Percentiles rank a stretch among this genome's conserved stretches.
These are phyloP conservation scores for Tanypteryx hageni DNA, from an alignment of 2,888 invertebrate genomes.

Conservation along the genomic window DNA sequence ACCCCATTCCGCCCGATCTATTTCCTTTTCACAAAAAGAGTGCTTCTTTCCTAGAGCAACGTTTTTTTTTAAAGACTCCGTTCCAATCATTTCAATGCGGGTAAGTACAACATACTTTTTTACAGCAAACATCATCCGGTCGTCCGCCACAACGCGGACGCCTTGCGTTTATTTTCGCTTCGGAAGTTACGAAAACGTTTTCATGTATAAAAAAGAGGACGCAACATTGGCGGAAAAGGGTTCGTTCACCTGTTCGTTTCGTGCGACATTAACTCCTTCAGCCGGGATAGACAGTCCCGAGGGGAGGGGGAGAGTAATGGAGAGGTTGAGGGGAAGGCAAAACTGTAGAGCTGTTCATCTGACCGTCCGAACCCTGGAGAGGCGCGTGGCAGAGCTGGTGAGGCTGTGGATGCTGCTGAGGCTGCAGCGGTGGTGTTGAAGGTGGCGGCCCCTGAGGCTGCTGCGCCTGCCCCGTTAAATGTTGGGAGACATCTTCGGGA, in stretches of 20 bases:
- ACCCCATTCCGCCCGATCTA: slow-evolving; percentile 1
- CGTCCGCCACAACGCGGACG: background rate
- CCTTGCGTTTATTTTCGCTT: background rate
- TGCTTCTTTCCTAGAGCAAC: too few species aligned
- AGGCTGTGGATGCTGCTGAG: background rate
- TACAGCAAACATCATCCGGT: background rate
- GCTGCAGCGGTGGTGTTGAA: background rate
- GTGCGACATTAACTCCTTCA: slow-evolving; percentile 16
- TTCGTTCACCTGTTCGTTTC: slow-evolving; percentile 46
- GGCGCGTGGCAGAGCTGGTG: slow-evolving; percentile 46
- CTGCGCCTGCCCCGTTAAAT: background rate
- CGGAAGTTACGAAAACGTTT: background rate
- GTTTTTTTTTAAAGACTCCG: too few species aligned
- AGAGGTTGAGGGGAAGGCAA: slow-evolving; percentile 44
- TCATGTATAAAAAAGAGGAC: slow-evolving; percentile 56
- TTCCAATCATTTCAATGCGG: background rate
- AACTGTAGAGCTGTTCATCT: slow-evolving; percentile 25
- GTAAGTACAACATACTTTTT: slow-evolving; percentile 1
- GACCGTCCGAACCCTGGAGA: slow-evolving; percentile 31
- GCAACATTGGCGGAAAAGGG: slow-evolving; percentile 21
- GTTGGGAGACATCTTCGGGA: background rate
- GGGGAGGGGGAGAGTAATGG: slow-evolving; percentile 47
- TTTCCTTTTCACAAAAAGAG: background rate
- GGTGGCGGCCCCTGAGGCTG: background rate
- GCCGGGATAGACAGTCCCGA: slow-evolving; percentile 47